Conservation (phyloP, 2,113 vertebrate species). For the Triplophysa dalaica region DNA sequence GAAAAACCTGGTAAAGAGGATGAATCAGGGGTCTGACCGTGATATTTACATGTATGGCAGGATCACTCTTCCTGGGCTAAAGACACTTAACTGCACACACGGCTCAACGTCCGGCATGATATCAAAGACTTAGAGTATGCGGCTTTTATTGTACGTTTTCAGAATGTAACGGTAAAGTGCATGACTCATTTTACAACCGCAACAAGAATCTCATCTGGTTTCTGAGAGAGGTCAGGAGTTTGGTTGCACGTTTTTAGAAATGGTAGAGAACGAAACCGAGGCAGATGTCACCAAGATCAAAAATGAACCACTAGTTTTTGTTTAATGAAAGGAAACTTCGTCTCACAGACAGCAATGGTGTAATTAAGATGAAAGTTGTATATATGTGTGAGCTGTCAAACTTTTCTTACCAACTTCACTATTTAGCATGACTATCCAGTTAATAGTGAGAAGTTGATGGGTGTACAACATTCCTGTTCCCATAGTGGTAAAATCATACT, state of each 20-base stretch:
- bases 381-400: too few species aligned
- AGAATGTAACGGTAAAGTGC: slow-evolving; percentile 36
- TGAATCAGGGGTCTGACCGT: slow-evolving; percentile 72
- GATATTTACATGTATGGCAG: slow-evolving; percentile 71
- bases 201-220: slow-evolving; percentile 1
- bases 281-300: not conserved
- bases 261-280: not conserved
- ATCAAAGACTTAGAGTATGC: slow-evolving; percentile 30
- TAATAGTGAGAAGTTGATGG: not conserved
- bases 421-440: too few species aligned
- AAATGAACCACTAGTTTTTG: too few species aligned
- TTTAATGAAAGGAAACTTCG: too few species aligned
- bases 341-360: not conserved
- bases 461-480: too few species aligned
- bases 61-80: slow-evolving; percentile 74
- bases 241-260: not conserved
- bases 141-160: not conserved
- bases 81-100: slow-evolving; percentile 67
- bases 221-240: not conserved
- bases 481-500: too few species aligned
- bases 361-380: too few species aligned
- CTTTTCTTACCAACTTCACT: not conserved
- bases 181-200: slow-evolving; percentile 41
- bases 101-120: slow-evolving; percentile 5
- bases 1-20: slow-evolving; percentile 79